Evolutionary conservation across 2,888 invertebrate genomes (phyloP).

Genomic region (Trissonchulus sp.): DNA sequence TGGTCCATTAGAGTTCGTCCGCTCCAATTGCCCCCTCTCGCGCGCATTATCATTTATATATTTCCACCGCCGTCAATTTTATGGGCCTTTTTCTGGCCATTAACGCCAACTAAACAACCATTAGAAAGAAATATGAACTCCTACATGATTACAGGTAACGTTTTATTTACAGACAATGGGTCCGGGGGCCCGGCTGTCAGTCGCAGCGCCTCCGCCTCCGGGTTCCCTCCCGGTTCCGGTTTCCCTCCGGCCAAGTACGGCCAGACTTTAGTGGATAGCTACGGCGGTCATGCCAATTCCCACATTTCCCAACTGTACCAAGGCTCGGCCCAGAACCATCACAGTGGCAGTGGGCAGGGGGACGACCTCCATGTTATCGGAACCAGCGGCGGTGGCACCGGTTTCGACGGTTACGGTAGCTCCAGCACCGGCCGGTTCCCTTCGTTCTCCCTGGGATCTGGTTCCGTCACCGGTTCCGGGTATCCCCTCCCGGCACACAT

Average conservation of each 20-base stretch:
- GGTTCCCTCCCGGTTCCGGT: not conserved
- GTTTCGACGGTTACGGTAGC: not conserved
- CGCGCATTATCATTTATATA: too few relatives aligned
- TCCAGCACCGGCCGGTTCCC: not conserved
- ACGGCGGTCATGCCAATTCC: too few relatives aligned
- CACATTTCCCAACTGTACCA: too few relatives aligned
- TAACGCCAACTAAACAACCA: not conserved
- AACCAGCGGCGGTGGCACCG: not conserved
- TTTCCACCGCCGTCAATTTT: too few relatives aligned
- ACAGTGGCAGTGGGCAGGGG: not conserved
- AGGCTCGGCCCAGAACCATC: not conserved
- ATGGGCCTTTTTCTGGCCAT: not conserved
- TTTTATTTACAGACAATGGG: not conserved
- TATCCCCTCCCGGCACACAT: not conserved
- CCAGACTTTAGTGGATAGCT: not conserved
- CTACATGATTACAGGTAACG: constrained; percentile 1
- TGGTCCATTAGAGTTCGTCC: too few relatives aligned
- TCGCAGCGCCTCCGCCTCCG: not conserved
- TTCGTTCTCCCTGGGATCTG: not conserved
- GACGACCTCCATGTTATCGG: not conserved
- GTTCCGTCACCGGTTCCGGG: not conserved
- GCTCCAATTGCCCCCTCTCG: too few relatives aligned
- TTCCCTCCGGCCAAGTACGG: not conserved
- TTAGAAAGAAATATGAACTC: not conserved
- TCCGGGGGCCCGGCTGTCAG: not conserved